These are phyloP conservation scores for Tragelaphus strepsiceros DNA, from an alignment of 2,113 vertebrate genomes.

Conservation along the genomic window DNA sequence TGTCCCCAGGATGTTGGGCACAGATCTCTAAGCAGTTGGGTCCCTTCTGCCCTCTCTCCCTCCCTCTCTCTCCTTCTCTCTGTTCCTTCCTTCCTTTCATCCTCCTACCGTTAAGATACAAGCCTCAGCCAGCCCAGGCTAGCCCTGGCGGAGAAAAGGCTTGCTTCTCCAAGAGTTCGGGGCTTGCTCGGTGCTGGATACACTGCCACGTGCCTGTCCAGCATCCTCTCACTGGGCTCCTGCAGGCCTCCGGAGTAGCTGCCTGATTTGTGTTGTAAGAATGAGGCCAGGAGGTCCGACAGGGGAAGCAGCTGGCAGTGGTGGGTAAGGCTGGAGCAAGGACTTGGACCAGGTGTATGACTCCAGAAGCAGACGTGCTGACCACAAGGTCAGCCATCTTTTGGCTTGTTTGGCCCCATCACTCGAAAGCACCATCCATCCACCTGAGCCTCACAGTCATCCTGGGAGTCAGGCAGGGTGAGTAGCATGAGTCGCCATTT, in stretches of 20 bases:
- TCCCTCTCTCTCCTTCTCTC: not conserved
- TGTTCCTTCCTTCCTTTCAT: not conserved
- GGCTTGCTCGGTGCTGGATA: not conserved
- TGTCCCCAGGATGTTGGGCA: not conserved
- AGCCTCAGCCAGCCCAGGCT: not conserved
- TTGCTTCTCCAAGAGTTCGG: not conserved
- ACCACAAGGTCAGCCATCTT: not conserved
- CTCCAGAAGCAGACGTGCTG: not conserved
- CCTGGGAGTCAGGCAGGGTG: not conserved
- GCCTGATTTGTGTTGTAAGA: not conserved
- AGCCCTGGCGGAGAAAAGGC: not conserved
- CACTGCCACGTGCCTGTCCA: not conserved
- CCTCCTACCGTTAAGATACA: not conserved
- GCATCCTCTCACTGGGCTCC: not conserved
- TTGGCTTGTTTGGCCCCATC: not conserved
- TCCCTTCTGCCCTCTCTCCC: not conserved
- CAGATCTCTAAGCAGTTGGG: not conserved
- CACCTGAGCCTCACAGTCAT: not conserved
- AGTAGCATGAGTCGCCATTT: fast-evolving
- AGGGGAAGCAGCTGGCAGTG: too few relatives aligned
- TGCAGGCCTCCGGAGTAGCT: not conserved
- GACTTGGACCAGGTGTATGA: not conserved
- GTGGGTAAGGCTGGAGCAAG: not conserved
- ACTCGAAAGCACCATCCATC: not conserved
- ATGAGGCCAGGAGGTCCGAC: not conserved